Evolutionary conservation across 1,140 invertebrate species (phyloP), one percentile per base, ranked within the genome.

Genomic region (Cotesia vestalis): DNA sequence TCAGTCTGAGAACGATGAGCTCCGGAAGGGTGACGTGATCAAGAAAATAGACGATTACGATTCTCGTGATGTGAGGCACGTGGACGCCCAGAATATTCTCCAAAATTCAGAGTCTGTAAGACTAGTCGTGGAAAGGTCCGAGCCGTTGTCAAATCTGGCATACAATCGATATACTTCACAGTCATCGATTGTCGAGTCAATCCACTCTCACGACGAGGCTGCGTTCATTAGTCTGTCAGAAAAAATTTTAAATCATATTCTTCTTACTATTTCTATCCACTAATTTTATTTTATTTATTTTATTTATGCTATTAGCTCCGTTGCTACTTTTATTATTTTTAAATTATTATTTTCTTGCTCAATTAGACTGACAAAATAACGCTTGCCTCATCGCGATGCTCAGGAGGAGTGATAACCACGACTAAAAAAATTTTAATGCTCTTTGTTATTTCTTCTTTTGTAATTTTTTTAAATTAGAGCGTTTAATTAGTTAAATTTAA

Each of bases 31-130:
- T 77, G 96, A 98, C 87, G 91, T 96, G 78, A 94, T 98, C 78
- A 90, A 92, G 72, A 94, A 94, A 87, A 94, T 98, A 78, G 93
- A 94, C 83, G 94, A 94, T 78, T 94, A 94, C 85, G 95, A 97
- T 85, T 90, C 93, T 66, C 89, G 92, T 69, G 92, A 95, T 82
- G 88, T 98, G 77, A 91, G 94, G 78, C 96, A 98, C 83, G 92
- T 95, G 86, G 94, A 97, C 86, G 96, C 96, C 36, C 93, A 95
- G 84, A 94, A 93, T 81, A 86, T 96, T 69, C 96, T 98, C 85
- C 92, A 93, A 84, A 93, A 92, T 83, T 92, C 94, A 73, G 92
- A 89, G 75, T 85, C 85, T 69, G 88, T 91, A 80, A 87, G 84
- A 80, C 80, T 91, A 69, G 87, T 88, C 70, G 79, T 91, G 63